Percentiles rank a stretch among this genome's conserved stretches.
phyloP scores from a whole-genome alignment of 2,888 invertebrate genomes.

The Acleris laterana region DNA sequence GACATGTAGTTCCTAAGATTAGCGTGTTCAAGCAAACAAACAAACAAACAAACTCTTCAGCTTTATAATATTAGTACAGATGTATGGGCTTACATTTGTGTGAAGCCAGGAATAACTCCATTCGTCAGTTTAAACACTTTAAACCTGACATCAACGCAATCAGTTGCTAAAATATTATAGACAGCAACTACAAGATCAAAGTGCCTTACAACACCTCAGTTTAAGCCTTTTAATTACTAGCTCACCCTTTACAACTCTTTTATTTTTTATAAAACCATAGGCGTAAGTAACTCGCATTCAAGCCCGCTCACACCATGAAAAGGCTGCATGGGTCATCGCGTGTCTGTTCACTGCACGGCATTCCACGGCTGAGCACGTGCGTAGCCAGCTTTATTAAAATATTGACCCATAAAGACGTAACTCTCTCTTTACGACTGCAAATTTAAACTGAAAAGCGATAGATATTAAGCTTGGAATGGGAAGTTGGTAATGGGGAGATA shows the following conservation, averaged over 20 bases:
- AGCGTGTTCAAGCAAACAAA: no score
- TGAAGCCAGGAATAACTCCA: no score
- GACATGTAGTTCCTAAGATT: no score
- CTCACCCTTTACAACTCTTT: conserved; percentile 2
- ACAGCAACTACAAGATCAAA: no score
- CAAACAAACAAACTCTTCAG: no score
- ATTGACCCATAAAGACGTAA: conserved; percentile 1
- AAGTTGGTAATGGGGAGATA: background rate
- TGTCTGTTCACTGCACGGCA: conserved; percentile 37
- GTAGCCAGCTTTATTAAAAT: conserved; percentile 4
- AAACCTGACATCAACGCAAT: no score
- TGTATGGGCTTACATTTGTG: no score
- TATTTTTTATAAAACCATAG: conserved; percentile 19
- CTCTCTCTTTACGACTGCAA: background rate
- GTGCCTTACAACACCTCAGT: no score
- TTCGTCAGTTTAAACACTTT: no score
- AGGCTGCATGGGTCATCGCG: conserved; percentile 62
- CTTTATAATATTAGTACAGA: no score
- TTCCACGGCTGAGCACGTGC: conserved; percentile 27
- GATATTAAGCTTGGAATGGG: background rate
- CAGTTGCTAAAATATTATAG: no score
- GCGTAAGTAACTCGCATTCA: conserved; percentile 14
- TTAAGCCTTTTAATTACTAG: no score
- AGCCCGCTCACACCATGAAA: conserved; percentile 42
- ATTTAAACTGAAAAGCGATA: background rate